Evolutionary conservation across 2,113 vertebrate species (phyloP).

Genomic region (Nothocercus nigrocapillus): DNA sequence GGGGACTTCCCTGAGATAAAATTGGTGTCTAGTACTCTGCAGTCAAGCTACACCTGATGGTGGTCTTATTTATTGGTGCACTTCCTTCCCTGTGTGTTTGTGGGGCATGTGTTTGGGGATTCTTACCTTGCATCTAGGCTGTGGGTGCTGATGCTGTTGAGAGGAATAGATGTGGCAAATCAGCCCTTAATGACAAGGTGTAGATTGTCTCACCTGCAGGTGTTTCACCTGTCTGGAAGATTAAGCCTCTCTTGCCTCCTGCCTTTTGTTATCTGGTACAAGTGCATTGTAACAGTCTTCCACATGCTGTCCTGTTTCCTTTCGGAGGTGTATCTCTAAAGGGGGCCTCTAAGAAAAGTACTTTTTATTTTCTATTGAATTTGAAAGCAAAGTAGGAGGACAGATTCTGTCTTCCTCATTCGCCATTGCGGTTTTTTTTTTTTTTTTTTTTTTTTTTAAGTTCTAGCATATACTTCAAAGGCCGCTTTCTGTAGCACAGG

Average conservation of each 20-base stretch:
- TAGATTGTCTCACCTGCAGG: neutral
- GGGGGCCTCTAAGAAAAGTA: neutral
- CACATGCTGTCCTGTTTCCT: neutral
- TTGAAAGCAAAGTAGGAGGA: neutral
- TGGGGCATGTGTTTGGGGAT: neutral
- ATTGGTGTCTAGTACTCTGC: neutral
- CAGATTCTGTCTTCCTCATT: neutral
- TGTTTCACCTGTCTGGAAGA: neutral
- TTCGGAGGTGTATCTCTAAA: neutral
- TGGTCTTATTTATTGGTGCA: neutral
- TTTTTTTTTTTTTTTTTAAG: neutral
- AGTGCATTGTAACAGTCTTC: neutral
- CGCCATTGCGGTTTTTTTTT: neutral
- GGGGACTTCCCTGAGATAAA: rapidly evolving
- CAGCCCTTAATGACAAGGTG: neutral
- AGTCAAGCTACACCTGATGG: neutral
- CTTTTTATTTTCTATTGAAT: neutral
- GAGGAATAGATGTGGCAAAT: neutral
- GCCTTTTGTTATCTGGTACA: neutral
- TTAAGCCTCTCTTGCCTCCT: neutral
- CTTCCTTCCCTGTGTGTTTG: neutral
- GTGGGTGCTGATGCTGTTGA: neutral
- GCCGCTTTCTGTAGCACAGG: neutral
- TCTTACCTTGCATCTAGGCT: neutral
- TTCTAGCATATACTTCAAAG: neutral